Evolutionary conservation across 2,113 vertebrate genomes (phyloP).

Genomic region (Anolis carolinensis): DNA sequence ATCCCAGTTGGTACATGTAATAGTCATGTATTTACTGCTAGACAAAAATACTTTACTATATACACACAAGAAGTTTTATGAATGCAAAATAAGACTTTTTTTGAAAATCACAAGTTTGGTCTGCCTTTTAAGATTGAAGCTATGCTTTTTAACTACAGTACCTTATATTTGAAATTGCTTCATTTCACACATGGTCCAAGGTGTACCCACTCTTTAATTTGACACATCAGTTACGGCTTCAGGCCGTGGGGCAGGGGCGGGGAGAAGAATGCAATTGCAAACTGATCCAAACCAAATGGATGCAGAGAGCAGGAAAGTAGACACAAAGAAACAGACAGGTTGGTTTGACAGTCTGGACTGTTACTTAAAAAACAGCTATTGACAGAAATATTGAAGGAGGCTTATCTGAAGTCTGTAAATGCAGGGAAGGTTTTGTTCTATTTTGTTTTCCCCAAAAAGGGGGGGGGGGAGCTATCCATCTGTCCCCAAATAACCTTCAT

Average conservation of each 20-base stretch:
- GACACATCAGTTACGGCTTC: too few species aligned
- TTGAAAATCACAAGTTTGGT: too few species aligned
- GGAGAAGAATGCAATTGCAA: neutral
- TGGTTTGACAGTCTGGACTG: neutral
- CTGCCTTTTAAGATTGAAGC: neutral
- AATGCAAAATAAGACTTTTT: too few species aligned
- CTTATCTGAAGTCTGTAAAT: slow-evolving; percentile 1
- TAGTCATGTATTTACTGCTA: neutral
- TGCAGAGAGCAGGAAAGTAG: neutral
- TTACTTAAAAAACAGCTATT: slow-evolving; percentile 4
- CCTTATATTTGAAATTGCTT: neutral
- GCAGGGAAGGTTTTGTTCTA: neutral
- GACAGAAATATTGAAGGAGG: slow-evolving; percentile 4
- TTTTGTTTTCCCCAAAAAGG: neutral
- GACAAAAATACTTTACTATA: neutral
- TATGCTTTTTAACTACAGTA: neutral
- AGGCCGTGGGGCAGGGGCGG: too few species aligned
- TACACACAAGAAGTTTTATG: neutral
- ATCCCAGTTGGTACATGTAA: neutral
- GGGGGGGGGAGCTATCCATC: neutral
- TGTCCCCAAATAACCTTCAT: neutral
- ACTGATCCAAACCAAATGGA: neutral
- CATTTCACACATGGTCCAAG: neutral
- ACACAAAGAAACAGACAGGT: neutral
- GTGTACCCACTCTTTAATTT: neutral